Evolutionary conservation across 2,888 invertebrate genomes (phyloP).

Genomic region (Nycteola revayana): DNA sequence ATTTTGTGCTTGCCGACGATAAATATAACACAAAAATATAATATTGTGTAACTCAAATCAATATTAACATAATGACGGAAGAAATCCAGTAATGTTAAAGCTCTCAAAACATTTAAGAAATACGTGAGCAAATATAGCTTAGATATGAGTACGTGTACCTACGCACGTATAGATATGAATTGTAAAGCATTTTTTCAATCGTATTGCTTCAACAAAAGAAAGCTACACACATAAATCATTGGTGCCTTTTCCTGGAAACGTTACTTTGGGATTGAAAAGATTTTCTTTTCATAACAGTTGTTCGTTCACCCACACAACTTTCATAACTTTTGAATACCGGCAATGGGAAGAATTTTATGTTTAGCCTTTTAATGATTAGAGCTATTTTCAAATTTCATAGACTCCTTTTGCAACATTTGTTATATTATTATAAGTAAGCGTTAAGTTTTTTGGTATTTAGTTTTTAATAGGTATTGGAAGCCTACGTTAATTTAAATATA

Average conservation of each 20-base stretch:
- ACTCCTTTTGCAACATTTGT: conserved; percentile 15
- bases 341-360: conserved; percentile 40
- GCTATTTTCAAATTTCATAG: conserved; percentile 26
- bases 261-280: conserved; percentile 56
- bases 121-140: conserved; percentile 20
- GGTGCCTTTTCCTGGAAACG: conserved; percentile 57
- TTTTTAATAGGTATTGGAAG: no score
- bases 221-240: conserved; percentile 63
- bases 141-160: no score
- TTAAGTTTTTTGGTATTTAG: no score
- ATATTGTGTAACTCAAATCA: conserved; percentile 1
- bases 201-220: conserved; percentile 54
- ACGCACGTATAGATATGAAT: conserved; percentile 22
- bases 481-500: no score
- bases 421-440: no score
- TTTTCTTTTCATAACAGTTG: conserved; percentile 59
- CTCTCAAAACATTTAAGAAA: conserved; percentile 22
- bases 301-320: conserved; percentile 52
- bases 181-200: conserved; percentile 52
- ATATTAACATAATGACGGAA: conserved; percentile 5
- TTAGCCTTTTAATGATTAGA: conserved; percentile 28
- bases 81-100: conserved; percentile 18
- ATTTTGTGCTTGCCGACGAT: no score
- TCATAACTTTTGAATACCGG: conserved; percentile 48
- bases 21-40: no score